Evolutionary conservation across 2,797 vertebrate species (phyloP), one percentile per base, ranked within the genome.

Genomic region (Australoheros facetus): DNA sequence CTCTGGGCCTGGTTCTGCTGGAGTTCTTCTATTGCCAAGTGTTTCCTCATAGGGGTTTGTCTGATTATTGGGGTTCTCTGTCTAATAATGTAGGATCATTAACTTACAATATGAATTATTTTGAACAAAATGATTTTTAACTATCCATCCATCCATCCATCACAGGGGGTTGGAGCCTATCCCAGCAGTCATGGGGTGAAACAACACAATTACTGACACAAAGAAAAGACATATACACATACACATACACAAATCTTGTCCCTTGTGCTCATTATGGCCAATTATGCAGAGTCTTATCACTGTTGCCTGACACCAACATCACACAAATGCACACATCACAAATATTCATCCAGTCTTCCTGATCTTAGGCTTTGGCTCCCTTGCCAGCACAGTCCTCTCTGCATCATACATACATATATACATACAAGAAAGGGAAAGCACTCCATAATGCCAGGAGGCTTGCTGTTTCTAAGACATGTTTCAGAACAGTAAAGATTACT

Each of bases 181-280:
- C 39, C 12, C 39, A 42, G 39, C 39, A 13, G 39, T 12, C 39
- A 12, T 42, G 39, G 39, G 11, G 39, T 12, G 39, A 42, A 62
- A 42, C 4, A 62, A 2, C 37, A 62, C 19, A 39, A 23, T 42
- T 5, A 62, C n/a, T 39, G n/a, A 9, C 26, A 53, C 39, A 56
- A 17, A 56, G 1, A 73, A 11, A 62, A 39, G 39, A 21, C 42
- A 32, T 4, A 51, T n/a, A n/a, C n/a, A n/a, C n/a, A n/a, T n/a
- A n/a, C 19, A 37, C 17, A 26, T 23, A 21, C 32, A 19, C 42
- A 72, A 34, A 51, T 37, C 16, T 51, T 62, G 5, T 39, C 4
- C 3, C 42, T 16, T 54, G 26, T 55, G 59, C 70, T 80, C 71
- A 77, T 84, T 74, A 64, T 42, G 45, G 62, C 11, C 74, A 39